A percentile compares a stretch with the other conserved stretches of the same genome.
These are phyloP conservation scores for Dendrolimus kikuchii DNA, from an alignment of 1,140 invertebrate species.

Conservation along the genomic window DNA sequence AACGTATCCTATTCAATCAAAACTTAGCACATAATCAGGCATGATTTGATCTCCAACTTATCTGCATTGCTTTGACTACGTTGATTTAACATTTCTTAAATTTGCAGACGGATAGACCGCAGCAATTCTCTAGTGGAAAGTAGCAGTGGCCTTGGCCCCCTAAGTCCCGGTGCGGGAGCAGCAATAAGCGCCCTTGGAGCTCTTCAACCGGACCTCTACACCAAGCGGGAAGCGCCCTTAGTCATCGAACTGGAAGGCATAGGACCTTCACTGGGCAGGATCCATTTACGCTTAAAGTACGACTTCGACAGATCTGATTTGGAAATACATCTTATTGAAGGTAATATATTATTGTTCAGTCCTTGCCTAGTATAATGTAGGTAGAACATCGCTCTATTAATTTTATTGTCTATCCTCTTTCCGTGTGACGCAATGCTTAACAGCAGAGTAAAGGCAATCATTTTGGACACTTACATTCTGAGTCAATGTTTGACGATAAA, in stretches of 20 bases:
- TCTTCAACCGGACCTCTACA: slow-evolving; percentile 89
- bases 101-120: slow-evolving; percentile 65
- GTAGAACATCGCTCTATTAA: no score
- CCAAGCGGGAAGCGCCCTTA: slow-evolving; percentile 80
- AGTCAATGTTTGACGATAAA: no score
- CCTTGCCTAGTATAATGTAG: no score
- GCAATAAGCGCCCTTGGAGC: slow-evolving; percentile 84
- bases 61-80: not conserved
- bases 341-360: slow-evolving; percentile 51
- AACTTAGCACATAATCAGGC: no score
- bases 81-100: not conserved
- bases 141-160: slow-evolving; percentile 55
- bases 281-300: slow-evolving; percentile 90
- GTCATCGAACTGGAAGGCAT: slow-evolving; percentile 77
- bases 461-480: no score
- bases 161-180: slow-evolving; percentile 55
- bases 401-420: no score
- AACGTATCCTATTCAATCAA: no score
- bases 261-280: slow-evolving; percentile 79
- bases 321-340: slow-evolving; percentile 90
- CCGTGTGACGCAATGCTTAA: no score
- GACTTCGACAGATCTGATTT: slow-evolving; percentile 92
- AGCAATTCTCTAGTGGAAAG: slow-evolving; percentile 68
- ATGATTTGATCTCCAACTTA: no score
- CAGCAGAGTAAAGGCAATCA: no score